Evolutionary conservation across 2,888 invertebrate species (phyloP).

Genomic region (Microctonus aethiopoides): DNA sequence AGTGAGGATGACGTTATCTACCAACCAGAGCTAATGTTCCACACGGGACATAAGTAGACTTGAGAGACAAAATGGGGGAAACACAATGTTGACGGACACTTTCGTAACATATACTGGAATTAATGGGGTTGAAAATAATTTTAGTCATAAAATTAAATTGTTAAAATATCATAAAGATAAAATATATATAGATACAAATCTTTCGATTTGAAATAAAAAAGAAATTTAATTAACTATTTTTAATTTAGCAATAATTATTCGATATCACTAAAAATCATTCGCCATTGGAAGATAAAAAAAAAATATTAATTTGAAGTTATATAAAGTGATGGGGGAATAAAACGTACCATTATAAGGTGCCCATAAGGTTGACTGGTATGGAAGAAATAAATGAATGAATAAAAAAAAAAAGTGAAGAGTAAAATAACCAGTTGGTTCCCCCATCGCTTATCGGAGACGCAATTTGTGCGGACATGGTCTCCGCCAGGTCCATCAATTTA

Average conservation of each 20-base stretch:
- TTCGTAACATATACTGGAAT: neutral
- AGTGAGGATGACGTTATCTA: constrained; percentile 21
- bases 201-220: no score
- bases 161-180: no score
- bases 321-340: neutral
- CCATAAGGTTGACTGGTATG: neutral
- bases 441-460: constrained; percentile 20
- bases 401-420: neutral
- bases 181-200: no score
- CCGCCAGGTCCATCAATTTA: constrained; percentile 35
- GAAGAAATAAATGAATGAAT: neutral
- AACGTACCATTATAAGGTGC: neutral
- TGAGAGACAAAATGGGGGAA: neutral
- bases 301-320: no score
- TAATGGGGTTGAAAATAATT: neutral
- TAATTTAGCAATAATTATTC: no score
- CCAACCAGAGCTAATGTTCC: neutral
- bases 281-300: no score
- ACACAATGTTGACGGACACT: constrained; percentile 1
- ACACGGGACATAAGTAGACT: constrained; percentile 4
- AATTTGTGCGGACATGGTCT: constrained; percentile 23
- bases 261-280: no score
- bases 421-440: constrained; percentile 21
- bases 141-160: constrained; percentile 17
- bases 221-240: no score